Evolutionary conservation across 2,888 invertebrate genomes (phyloP).

Genomic region (Platycheirus albimanus): DNA sequence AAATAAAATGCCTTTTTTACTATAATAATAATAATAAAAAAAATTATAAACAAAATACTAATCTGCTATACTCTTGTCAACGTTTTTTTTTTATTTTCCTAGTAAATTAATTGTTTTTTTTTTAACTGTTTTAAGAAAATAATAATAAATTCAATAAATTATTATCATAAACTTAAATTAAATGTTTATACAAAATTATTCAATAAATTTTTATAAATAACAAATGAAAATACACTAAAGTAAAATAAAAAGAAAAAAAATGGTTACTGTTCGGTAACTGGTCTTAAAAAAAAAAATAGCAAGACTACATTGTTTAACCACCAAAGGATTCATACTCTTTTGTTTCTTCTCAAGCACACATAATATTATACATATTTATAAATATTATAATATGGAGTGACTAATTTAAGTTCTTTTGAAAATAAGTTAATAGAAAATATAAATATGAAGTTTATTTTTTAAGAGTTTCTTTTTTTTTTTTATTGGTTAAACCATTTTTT

Average conservation of each 20-base stretch:
- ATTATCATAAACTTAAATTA: slow-evolving; percentile 56
- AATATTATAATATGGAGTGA: slow-evolving; percentile 9
- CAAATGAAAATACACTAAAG: slow-evolving; percentile 32
- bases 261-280: slow-evolving; percentile 21
- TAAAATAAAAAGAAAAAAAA: slow-evolving; percentile 15
- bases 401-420: neutral
- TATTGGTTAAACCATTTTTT: slow-evolving; percentile 38
- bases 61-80: slow-evolving; percentile 49
- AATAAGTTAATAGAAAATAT: slow-evolving; percentile 58
- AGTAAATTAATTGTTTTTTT: slow-evolving; percentile 28
- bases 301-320: slow-evolving; percentile 51
- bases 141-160: slow-evolving; percentile 72
- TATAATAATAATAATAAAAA: slow-evolving; percentile 4
- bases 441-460: slow-evolving; percentile 33
- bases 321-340: slow-evolving; percentile 67
- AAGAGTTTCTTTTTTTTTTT: slow-evolving; percentile 9
- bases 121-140: too few species aligned
- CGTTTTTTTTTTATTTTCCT: slow-evolving; percentile 30
- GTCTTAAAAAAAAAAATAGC: slow-evolving; percentile 2
- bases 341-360: slow-evolving; percentile 27
- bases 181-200: slow-evolving; percentile 48
- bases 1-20: slow-evolving; percentile 14
- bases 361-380: slow-evolving; percentile 30
- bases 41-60: slow-evolving; percentile 30
- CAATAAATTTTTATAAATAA: slow-evolving; percentile 32